Evolutionary conservation across 2,888 invertebrate species (phyloP).

Genomic region (Lochmaea capreae): DNA sequence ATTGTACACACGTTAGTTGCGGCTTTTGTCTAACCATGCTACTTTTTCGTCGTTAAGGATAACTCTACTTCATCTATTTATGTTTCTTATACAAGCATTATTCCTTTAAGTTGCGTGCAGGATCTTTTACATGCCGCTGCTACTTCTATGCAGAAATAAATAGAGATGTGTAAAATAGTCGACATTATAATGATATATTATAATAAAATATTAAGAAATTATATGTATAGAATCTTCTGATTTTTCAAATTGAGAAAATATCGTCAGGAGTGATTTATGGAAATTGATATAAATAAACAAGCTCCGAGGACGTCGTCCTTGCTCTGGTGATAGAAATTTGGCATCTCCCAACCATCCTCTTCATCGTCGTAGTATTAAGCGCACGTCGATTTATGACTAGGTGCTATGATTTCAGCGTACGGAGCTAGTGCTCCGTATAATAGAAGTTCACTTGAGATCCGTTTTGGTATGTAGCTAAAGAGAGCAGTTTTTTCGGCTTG

Average conservation of each 20-base stretch:
- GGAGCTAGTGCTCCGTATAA: slow-evolving; percentile 94
- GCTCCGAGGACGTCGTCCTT: too few species aligned
- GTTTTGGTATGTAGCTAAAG: slow-evolving; percentile 90
- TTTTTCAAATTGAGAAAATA: too few species aligned
- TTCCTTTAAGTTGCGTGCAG: background rate
- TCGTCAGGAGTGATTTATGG: too few species aligned
- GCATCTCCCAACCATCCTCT: slow-evolving; percentile 98
- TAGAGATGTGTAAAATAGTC: background rate
- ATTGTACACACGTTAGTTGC: background rate
- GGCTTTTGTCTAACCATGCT: background rate
- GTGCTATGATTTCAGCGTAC: slow-evolving; percentile 94
- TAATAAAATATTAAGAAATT: too few species aligned
- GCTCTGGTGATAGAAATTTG: slow-evolving; percentile 97
- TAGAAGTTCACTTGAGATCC: slow-evolving; percentile 97
- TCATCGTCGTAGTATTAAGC: slow-evolving; percentile 96
- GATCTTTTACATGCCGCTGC: background rate
- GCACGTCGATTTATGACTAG: slow-evolving; percentile 94
- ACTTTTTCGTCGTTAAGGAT: background rate
- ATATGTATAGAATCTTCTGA: too few species aligned
- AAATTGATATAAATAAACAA: too few species aligned
- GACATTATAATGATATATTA: background rate
- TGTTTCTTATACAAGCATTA: background rate
- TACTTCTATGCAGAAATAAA: background rate
- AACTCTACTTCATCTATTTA: background rate
- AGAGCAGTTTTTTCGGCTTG: slow-evolving; percentile 91